These are phyloP conservation scores for Seira ritae DNA, from an alignment of 2,888 invertebrate genomes.

Conservation along the genomic window DNA sequence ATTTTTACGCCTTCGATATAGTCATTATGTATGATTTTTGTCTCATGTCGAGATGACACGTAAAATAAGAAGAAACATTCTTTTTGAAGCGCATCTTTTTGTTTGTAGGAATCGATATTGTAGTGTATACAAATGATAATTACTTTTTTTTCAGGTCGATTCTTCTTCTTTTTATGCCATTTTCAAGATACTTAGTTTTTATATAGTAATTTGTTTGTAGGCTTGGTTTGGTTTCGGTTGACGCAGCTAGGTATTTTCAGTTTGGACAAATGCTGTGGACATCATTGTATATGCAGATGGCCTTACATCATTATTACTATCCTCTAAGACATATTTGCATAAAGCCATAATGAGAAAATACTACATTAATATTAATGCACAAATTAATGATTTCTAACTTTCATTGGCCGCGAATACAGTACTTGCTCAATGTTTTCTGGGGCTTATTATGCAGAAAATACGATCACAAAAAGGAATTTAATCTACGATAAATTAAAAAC, in stretches of 20 bases:
- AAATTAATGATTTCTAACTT: not conserved
- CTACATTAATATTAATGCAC: not conserved
- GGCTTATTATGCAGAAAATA: no score
- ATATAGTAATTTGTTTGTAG: constrained; percentile 1
- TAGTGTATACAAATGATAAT: constrained; percentile 10
- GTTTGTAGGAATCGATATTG: constrained; percentile 8
- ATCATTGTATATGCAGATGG: not conserved
- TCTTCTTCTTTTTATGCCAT: constrained; percentile 13
- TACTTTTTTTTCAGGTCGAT: constrained; percentile 7
- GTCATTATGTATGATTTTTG: constrained; percentile 4
- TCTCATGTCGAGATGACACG: constrained; percentile 8
- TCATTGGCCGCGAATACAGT: no score
- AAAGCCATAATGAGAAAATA: constrained; percentile 5
- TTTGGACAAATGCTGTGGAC: no score
- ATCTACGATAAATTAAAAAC: no score
- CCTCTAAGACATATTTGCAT: constrained; percentile 2
- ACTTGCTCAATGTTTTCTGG: no score
- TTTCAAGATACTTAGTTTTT: constrained; percentile 1
- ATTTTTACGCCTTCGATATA: constrained; percentile 6
- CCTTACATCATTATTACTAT: not conserved
- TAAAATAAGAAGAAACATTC: not conserved
- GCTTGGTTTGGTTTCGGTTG: constrained; percentile 3
- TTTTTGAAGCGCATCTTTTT: constrained; percentile 5
- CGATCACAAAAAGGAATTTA: no score
- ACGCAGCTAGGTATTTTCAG: not conserved